A percentile compares a stretch with the other conserved stretches of the same genome.
Conservation (phyloP, 30 jellyfish, hydroid and myxozoan species). For the Clytia hemisphaerica region DNA sequence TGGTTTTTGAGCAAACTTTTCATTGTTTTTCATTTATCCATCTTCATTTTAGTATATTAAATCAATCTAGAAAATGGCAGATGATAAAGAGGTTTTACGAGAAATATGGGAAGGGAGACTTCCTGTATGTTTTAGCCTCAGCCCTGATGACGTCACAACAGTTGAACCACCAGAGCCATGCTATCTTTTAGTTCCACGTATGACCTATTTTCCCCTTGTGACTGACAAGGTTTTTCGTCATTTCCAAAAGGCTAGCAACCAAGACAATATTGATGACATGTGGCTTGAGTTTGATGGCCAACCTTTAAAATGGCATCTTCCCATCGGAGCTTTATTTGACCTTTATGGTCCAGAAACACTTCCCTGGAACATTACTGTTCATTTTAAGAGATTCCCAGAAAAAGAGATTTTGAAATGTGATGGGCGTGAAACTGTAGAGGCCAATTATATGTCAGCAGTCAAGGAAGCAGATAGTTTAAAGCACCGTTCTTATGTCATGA, state of each 20-base stretch:
- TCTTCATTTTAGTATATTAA: too few relatives aligned
- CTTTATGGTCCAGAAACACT: constrained; percentile 55
- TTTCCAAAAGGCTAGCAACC: constrained; percentile 79
- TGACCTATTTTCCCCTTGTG: constrained; percentile 91
- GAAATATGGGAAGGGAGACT: constrained; percentile 97
- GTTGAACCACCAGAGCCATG: constrained; percentile 99
- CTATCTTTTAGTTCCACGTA: constrained; percentile 89
- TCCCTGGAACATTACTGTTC: constrained; percentile 94
- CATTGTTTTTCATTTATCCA: too few relatives aligned
- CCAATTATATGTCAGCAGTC: constrained; percentile 85
- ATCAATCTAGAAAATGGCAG: too few relatives aligned
- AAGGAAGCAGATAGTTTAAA: constrained; percentile 95
- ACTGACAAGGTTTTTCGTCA: constrained; percentile 91
- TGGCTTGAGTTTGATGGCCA: constrained; percentile 96
- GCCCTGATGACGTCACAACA: constrained; percentile 94
- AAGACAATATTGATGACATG: constrained; percentile 78
- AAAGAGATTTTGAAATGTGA: constrained; percentile 63
- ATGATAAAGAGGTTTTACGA: constrained; percentile 94
- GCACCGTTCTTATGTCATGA: constrained; percentile 91
- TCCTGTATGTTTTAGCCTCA: constrained; percentile 86
- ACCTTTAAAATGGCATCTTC: constrained; percentile 95
- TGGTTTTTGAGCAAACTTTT: too few relatives aligned
- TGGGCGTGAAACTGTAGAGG: constrained; percentile 88
- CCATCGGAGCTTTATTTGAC: constrained; percentile 91
- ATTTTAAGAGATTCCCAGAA: constrained; percentile 88